Base-by-base conservation (phyloP, 2,113 vertebrate genomes). In the Gobius niger region DNA sequence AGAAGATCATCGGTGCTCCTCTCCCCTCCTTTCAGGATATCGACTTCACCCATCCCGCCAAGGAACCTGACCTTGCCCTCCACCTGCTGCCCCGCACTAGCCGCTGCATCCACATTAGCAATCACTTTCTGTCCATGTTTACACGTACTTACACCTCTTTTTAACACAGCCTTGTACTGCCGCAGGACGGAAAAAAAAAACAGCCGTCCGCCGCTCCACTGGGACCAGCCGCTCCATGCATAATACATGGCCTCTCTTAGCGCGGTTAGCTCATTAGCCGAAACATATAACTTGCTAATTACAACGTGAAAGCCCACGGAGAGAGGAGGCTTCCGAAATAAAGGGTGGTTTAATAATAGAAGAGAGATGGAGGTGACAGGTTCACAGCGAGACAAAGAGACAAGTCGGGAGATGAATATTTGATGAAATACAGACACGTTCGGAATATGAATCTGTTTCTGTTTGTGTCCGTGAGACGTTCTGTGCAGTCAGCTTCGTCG, bases 241-340 rank as follows among this genome's bases (percentile, higher is more conserved):
- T 82, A 68, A 87, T 78, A 42, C 34, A 83, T 79, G 67, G 46
- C 68, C 11, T 72, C 78, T 76, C 56, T 57, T 40, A 72, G 76
- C 68, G 12, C 72, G 67, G 62, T 53, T 52, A 18, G 72, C 57
- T 84, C 65, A 85, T 89, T 80, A 90, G 76, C 68, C 61, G 70
- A 68, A 77, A 77, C 52, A 47, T 42, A 54, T 65, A 16, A 59
- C 54, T 52, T 47, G 42, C 52, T 85, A 80, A 84, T 83, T 76
- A 80, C 70, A 54, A 10, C 59, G 63, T 73, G 73, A 51, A 75
- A 51, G 7, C 73, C 49, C 44, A n/a, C 59, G 63, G 63, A 73
- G 61, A 5, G 41, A 14, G 46, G 50, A 74, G 65, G 59, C 62
- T 63, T 65, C 44, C 70, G 47, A 72, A 60, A 4, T 57, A 69